Base-by-base conservation (phyloP, 1,140 invertebrate genomes). In the Hylaeus volcanicus region DNA sequence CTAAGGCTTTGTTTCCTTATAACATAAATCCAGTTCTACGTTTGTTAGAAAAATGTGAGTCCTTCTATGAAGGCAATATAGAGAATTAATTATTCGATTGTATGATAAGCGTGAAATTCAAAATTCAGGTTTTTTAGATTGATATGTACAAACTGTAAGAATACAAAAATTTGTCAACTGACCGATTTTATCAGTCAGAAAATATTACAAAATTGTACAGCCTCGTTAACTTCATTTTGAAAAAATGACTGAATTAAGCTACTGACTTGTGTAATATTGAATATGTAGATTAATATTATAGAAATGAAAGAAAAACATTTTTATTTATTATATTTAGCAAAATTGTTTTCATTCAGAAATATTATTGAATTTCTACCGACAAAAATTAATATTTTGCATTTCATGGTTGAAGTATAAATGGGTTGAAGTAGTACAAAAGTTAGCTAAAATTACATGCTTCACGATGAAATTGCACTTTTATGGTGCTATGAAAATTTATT, bases 11-110 rank as follows among this genome's bases (percentile, higher is more conserved):
- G 12, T 98, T 98, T 91, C 97, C 97, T 1, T 98, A 98, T 90
- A 98, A 98, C 92, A 98, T 98, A 87, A 97, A 96, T 90, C 97
- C 97, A 64, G 96, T 98, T 82, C 93, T 98, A 64, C 95, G 96
- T 91, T 93, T 98, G 80, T 92, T 98, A 63, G 96, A 97, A 91
- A 96, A 96, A 82, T 98, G 97, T 92, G 97, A 98, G 90, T 96
- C 96, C 86, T 93, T 98, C 82, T 98, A 98, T 93, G 97, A 98
- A 93, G 96, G 96, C 8, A 96, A 96, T 91, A 82, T 92, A 79
- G 92, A 93, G n/a, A 93, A 92, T 79, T 92, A 82, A 90, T 70
- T 66, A 41, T 53, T 81, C 53, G 14, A 15, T 85, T 78, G 70
- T 77, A 77, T 77, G 15, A 79, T 73, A 79, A 51, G 41, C 2